These are phyloP conservation scores for Barbus barbus DNA, from an alignment of 2,113 vertebrate species.

Conservation along the genomic window DNA sequence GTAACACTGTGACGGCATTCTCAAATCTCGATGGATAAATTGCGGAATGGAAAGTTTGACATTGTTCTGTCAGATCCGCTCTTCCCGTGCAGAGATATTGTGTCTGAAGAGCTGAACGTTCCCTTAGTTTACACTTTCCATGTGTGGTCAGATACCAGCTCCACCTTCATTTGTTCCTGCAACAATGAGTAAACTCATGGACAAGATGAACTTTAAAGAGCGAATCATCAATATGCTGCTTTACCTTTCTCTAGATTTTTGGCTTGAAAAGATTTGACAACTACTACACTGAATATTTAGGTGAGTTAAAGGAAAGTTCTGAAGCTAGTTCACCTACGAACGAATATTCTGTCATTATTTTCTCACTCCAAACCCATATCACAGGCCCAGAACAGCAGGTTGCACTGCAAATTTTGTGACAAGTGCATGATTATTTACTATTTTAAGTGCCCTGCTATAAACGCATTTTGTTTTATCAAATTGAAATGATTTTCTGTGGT, in stretches of 20 bases:
- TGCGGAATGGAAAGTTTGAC: conserved; percentile 67
- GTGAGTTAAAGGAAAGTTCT: conserved; percentile 59
- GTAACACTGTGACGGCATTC: conserved; percentile 62
- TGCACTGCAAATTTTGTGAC: no score
- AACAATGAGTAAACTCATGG: conserved; percentile 68
- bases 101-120: conserved; percentile 66
- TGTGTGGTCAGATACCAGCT: conserved; percentile 67
- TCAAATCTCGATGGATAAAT: conserved; percentile 68
- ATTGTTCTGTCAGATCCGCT: conserved; percentile 70
- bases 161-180: conserved; percentile 74
- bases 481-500: no score
- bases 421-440: no score
- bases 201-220: conserved; percentile 75
- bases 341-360: not conserved
- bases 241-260: conserved; percentile 62
- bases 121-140: conserved; percentile 68
- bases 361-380: no score
- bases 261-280: conserved; percentile 48
- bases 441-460: no score
- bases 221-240: conserved; percentile 67
- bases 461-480: no score
- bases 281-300: conserved; percentile 73
- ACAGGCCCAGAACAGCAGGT: no score
- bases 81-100: conserved; percentile 64
- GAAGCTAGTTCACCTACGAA: not conserved